Percentiles rank a stretch among this genome's conserved stretches.
phyloP scores from a whole-genome alignment of 2,888 invertebrate genomes.

The Palloptera scutellata region DNA sequence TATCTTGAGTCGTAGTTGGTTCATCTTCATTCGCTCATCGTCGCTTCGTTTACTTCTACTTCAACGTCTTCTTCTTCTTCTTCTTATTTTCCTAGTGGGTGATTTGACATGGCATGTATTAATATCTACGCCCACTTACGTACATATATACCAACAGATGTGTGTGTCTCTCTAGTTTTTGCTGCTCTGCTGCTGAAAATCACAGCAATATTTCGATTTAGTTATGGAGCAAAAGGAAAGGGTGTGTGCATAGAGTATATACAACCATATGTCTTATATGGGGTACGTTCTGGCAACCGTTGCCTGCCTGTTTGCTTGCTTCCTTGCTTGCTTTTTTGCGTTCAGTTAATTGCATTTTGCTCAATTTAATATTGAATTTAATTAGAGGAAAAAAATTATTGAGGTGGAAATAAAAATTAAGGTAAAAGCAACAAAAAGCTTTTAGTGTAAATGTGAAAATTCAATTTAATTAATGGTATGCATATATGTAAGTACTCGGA shows the following conservation, averaged over 20 bases:
- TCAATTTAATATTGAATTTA: slow-evolving; percentile 59
- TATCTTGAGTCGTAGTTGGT: no score
- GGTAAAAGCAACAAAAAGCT: slow-evolving; percentile 44
- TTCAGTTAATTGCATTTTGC: slow-evolving; percentile 58
- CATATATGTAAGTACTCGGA: no score
- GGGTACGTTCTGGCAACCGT: not conserved
- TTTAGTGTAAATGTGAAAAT: slow-evolving; percentile 56
- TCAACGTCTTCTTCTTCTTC: no score
- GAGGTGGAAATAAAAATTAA: not conserved
- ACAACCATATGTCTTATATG: not conserved
- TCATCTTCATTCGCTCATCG: no score
- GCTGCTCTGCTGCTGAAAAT: not conserved
- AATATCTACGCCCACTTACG: slow-evolving; percentile 2
- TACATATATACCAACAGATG: not conserved
- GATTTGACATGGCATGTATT: not conserved
- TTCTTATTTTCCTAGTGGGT: no score
- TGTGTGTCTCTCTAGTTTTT: not conserved
- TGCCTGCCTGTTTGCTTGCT: not conserved
- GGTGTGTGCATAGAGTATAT: not conserved
- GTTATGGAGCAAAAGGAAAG: not conserved
- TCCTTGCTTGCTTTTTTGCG: slow-evolving; percentile 2
- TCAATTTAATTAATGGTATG: no score
- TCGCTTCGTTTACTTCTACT: no score
- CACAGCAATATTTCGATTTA: slow-evolving; percentile 11
- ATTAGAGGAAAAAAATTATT: slow-evolving; percentile 48